Evolutionary conservation across 2,113 vertebrate genomes (phyloP).

Genomic region (Platysternon megacephalum): DNA sequence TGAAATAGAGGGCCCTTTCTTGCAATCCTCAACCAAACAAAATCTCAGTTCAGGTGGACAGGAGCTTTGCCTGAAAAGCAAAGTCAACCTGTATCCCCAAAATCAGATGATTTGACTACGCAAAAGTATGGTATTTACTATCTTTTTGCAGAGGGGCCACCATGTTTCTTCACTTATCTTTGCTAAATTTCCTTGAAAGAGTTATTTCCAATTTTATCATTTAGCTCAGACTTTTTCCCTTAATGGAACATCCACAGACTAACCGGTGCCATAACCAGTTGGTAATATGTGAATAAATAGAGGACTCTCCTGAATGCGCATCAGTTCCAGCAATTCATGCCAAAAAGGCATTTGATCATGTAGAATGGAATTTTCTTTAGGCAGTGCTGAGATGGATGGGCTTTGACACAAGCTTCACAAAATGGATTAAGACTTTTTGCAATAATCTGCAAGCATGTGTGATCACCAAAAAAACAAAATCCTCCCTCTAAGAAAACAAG

Average conservation of each 20-base stretch:
- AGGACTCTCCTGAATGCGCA: background rate
- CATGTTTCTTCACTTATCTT: background rate
- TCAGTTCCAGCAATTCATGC: background rate
- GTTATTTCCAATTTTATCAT: background rate
- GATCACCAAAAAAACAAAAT: background rate
- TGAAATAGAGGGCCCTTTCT: background rate
- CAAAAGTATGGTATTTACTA: background rate
- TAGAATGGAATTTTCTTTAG: conserved; percentile 9
- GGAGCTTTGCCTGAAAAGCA: background rate
- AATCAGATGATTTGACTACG: background rate
- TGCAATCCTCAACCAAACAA: background rate
- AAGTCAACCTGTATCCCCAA: background rate
- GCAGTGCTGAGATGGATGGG: background rate
- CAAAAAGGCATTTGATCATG: background rate
- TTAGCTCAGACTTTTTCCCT: background rate
- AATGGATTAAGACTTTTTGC: background rate
- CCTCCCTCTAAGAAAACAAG: background rate
- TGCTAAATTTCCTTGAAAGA: background rate
- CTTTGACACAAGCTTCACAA: background rate
- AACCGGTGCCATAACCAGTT: background rate
- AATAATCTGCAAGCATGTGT: background rate
- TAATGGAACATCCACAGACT: background rate
- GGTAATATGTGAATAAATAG: background rate
- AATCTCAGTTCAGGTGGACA: background rate
- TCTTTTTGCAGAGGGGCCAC: background rate